Conservation (phyloP, 2,888 invertebrate species). For the Hipparchia sbordonii region DNA sequence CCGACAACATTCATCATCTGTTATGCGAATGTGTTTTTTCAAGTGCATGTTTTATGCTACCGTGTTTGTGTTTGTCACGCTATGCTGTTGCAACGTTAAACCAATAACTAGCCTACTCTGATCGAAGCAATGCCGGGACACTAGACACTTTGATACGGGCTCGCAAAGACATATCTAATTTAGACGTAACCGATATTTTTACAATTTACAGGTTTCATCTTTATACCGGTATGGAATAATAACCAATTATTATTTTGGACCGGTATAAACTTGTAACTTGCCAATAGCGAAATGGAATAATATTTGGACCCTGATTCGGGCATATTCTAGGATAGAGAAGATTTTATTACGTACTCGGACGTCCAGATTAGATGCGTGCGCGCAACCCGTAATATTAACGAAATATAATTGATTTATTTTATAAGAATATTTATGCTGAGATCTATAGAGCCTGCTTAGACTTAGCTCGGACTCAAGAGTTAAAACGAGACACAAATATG, state of each 20-base stretch:
- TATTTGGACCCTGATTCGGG: not conserved
- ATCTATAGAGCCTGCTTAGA: no score
- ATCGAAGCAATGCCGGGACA: conserved; percentile 28
- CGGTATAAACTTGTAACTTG: not conserved
- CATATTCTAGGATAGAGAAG: not conserved
- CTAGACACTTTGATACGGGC: conserved; percentile 1
- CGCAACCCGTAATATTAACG: not conserved
- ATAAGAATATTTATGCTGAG: not conserved
- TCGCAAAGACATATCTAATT: not conserved
- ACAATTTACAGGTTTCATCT: no score
- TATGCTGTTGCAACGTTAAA: conserved; percentile 48
- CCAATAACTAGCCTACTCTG: conserved; percentile 36
- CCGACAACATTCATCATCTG: conserved; percentile 58
- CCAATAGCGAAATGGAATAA: not conserved
- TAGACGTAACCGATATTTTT: not conserved
- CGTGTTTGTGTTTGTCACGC: conserved; percentile 73
- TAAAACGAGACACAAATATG: no score
- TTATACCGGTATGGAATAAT: no score
- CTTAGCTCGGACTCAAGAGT: no score
- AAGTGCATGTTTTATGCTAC: conserved; percentile 74
- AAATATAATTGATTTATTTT: not conserved
- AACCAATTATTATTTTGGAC: no score
- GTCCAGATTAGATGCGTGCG: not conserved
- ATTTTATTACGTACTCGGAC: not conserved
- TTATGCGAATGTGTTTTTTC: conserved; percentile 72